Conservation (phyloP, 2,888 invertebrate genomes). For the Drosophila borborema region DNA sequence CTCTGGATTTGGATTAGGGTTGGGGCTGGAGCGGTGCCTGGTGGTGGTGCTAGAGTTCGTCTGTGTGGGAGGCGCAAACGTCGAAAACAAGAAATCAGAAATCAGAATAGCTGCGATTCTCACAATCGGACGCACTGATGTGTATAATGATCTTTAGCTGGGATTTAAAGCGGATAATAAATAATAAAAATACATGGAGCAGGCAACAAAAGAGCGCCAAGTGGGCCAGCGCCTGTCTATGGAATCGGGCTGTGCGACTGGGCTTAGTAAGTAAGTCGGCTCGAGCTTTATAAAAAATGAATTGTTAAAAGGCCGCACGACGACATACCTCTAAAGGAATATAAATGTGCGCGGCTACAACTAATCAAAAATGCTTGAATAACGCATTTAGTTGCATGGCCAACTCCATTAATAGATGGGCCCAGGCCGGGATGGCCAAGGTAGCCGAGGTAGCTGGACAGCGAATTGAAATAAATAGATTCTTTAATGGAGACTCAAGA, state of each 20-base stretch:
- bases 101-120: conserved; percentile 83
- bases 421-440: neutral
- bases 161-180: conserved; percentile 81
- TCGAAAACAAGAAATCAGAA: conserved; percentile 76
- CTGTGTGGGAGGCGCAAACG: conserved; percentile 55
- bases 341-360: conserved; percentile 71
- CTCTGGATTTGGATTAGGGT: conserved; percentile 29
- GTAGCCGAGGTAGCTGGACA: conserved; percentile 17
- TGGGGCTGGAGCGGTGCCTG: neutral
- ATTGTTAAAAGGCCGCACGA: conserved; percentile 72
- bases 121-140: conserved; percentile 83
- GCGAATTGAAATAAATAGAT: conserved; percentile 69
- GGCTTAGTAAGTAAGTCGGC: conserved; percentile 64
- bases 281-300: conserved; percentile 71
- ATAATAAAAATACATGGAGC: conserved; percentile 81
- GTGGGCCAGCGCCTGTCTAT: conserved; percentile 25
- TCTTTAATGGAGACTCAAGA: conserved; percentile 52
- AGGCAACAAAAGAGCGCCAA: conserved; percentile 40
- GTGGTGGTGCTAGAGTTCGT: neutral
- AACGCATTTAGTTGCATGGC: conserved; percentile 47
- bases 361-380: conserved; percentile 65
- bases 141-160: conserved; percentile 82
- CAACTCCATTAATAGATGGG: conserved; percentile 65
- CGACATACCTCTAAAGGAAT: conserved; percentile 60
- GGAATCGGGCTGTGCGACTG: conserved; percentile 31